Percentiles rank a stretch among this genome's conserved stretches.
Conservation (phyloP, 2,888 invertebrate genomes). For the Drosophila picticornis region DNA sequence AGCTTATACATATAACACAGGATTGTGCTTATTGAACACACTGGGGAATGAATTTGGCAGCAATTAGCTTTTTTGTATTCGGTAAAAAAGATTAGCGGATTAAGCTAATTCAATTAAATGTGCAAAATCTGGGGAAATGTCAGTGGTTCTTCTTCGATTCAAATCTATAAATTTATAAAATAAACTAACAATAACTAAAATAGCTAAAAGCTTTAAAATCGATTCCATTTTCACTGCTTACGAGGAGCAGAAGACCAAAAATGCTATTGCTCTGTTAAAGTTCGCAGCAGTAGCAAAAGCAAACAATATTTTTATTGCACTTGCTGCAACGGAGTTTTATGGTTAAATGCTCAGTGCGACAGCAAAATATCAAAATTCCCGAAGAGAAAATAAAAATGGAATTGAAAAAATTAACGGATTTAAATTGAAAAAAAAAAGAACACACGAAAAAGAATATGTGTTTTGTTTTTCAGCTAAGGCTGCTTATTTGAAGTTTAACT, state of each 20-base stretch:
- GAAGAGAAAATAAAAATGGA: not conserved
- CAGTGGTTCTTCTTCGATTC: not conserved
- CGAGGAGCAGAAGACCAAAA: not conserved
- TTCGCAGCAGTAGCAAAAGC: not conserved
- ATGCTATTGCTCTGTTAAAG: not conserved
- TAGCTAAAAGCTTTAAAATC: not conserved
- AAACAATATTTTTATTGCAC: not conserved
- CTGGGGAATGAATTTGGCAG: not conserved
- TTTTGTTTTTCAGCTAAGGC: too few relatives aligned
- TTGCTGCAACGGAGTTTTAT: not conserved
- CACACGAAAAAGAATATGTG: too few relatives aligned
- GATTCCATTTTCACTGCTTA: not conserved
- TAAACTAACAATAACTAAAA: not conserved
- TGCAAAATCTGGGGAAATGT: not conserved
- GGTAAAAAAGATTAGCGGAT: not conserved
- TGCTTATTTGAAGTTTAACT: not conserved
- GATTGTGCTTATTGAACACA: rapidly evolving
- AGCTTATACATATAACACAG: not conserved
- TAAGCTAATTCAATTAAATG: not conserved
- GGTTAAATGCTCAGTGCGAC: not conserved
- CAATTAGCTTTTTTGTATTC: not conserved
- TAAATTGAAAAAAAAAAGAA: not conserved
- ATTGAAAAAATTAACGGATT: not conserved
- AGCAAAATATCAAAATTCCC: not conserved
- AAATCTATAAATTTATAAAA: not conserved